Base-by-base conservation (phyloP, 2,888 invertebrate genomes). In the Pomacea canaliculata region DNA sequence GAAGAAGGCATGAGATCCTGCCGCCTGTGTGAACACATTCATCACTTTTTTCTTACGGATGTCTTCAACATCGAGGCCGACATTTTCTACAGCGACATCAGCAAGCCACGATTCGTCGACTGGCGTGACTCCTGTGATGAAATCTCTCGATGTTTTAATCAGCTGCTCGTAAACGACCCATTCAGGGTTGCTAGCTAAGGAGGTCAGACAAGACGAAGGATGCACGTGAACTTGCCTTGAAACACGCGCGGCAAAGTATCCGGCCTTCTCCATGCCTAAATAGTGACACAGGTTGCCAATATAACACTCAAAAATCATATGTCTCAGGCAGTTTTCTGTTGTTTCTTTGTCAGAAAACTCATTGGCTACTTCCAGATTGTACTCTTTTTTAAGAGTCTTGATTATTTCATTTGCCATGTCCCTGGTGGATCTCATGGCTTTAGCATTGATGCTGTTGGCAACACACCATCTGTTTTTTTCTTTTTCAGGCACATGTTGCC, bases 371-470 rank as follows among this genome's bases (percentile, higher is more conserved):
- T 81, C 76, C 13, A 79, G 59, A 13, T 78, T 70, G n/a, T 81
- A 62, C 18, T 87, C 86, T 73, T 79, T 82, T 66, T 80, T 82
- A 37, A 89, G 76, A 10, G 82, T 78, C 5, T 76, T 73, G 5
- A 76, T 48, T 13, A 85, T 79, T 75, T 89, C 89, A 37, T 83
- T 83, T 7, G 86, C 80, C 59, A 73, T 81, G n/a, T 87, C 87
- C 48, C 83, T 77, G 9, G 84, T 85, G 10, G 83, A 81, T 62
- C 84, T 83, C 79, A 90, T 84, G 8, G 87, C 81, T 81, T 88
- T 89, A 18, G 85, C 88, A 81, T 91, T 90, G 51, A 91, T 85
- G 75, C 83, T 84, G 78, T 91, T 89, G 19, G 83, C 73, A 23
- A 80, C 76, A 78, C 89, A 89, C 89, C 89, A 90, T 60, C 80